Base-by-base conservation (phyloP, 2,797 vertebrate genomes). In the Cossypha niveicapilla region DNA sequence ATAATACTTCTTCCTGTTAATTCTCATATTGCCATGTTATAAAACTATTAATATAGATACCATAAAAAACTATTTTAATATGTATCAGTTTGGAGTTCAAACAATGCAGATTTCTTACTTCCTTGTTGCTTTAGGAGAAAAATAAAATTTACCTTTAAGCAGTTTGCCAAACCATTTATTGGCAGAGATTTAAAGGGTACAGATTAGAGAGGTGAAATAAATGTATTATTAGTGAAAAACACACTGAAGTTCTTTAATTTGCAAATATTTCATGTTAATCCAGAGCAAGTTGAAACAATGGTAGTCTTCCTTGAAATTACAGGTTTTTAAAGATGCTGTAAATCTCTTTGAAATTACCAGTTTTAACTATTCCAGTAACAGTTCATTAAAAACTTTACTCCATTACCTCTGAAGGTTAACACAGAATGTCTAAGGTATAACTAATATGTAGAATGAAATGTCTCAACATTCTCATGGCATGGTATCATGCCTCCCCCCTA, bases 401-500 rank as follows among this genome's bases (percentile, higher is more conserved):
- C 27, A 34, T 44, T 57, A 18, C 4, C 34, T 45, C 17, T 62
- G 24, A 82, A 86, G 15, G 68, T 18, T 62, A 75, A 30, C 30
- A 90, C 1, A 86, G 23, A 73, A 80, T 4, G 15, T 28, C 23
- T 67, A 24, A 28, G 3, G 32, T 42, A 10, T 6, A 77, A n/a
- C 15, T 37, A 4, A 0, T 11, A 42, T 70, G 27, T 16, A 77
- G 2, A 34, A 78, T 10, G 56, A 60, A 78, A 65, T 14, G 12
- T 60, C 53, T n/a, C 63, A 17, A 72, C 18, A n/a, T 51, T 73
- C 30, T 54, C 41, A 28, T 7, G 21, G 37, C 30, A 44, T 14
- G 9, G 28, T 44, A 73, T 44, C 8, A 22, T 15, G 9, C 10
- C 18, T 22, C 4, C 14, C 13, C 18, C 3, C 1, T 5, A 2